phyloP scores from a whole-genome alignment of 2,888 invertebrate species.

The Andrena camellia region DNA sequence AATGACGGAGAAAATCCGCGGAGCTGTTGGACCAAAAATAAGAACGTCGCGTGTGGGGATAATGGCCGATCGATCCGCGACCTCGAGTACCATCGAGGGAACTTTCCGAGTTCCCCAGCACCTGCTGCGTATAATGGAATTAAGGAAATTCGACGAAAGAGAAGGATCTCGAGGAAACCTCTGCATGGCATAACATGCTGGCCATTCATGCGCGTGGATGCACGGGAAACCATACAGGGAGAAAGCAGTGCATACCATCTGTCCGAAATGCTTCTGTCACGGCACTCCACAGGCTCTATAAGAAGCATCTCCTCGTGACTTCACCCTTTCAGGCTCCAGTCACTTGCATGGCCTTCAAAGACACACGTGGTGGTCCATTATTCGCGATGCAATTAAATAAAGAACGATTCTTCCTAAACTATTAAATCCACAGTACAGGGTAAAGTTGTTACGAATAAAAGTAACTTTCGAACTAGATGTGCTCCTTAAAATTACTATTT shows the following conservation, averaged over 20 bases:
- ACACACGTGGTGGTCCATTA: no score
- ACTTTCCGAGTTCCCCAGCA: neutral
- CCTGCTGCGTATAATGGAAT: slow-evolving; percentile 17
- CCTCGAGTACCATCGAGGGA: slow-evolving; percentile 2
- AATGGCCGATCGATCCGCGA: neutral
- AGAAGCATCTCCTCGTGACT: slow-evolving; percentile 7
- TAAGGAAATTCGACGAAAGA: slow-evolving; percentile 31
- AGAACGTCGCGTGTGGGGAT: neutral
- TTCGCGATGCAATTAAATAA: no score
- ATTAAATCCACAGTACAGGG: no score
- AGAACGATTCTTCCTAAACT: no score
- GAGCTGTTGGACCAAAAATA: neutral
- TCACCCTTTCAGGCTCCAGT: neutral
- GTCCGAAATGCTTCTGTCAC: slow-evolving; percentile 73
- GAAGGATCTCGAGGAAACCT: slow-evolving; percentile 59
- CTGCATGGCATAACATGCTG: slow-evolving; percentile 31
- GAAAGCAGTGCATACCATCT: slow-evolving; percentile 72
- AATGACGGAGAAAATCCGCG: no score
- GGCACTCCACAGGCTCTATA: slow-evolving; percentile 38
- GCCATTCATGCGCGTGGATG: slow-evolving; percentile 50
- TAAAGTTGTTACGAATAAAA: no score
- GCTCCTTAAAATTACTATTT: no score
- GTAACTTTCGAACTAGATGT: no score
- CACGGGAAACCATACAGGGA: slow-evolving; percentile 72
- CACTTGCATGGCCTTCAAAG: no score